Conservation (phyloP, 2,113 vertebrate species). For the Dromaius novaehollandiae region DNA sequence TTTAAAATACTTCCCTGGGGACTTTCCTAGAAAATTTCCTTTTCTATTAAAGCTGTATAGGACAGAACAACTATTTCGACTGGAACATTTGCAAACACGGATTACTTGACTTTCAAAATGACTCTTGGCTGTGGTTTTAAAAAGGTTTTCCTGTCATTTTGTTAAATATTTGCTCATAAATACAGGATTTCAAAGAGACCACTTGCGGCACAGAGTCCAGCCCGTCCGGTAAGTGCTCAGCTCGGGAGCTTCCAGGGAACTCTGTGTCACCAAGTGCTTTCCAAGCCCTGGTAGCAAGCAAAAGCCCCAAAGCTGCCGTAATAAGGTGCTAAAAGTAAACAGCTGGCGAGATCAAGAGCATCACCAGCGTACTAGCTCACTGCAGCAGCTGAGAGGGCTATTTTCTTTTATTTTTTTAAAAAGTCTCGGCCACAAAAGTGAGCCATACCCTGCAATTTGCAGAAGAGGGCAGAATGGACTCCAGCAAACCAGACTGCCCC, state of each 20-base stretch:
- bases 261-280: neutral
- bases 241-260: neutral
- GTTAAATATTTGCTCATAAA: neutral
- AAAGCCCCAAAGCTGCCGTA: neutral
- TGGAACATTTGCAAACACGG: neutral
- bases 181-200: neutral
- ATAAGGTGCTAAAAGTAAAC: neutral
- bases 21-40: neutral
- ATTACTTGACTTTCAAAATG: neutral
- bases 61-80: neutral
- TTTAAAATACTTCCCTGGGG: neutral
- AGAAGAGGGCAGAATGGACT: neutral
- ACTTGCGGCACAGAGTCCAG: neutral
- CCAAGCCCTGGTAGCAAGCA: neutral
- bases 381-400: neutral
- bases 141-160: neutral
- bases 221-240: neutral
- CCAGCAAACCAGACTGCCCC: neutral
- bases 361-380: rapidly evolving
- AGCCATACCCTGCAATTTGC: neutral
- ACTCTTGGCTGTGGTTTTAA: neutral
- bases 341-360: neutral
- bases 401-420: neutral
- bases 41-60: neutral
- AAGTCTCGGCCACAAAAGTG: neutral